A percentile compares a stretch with the other conserved stretches of the same genome.
These are phyloP conservation scores for Pimpla rufipes DNA, from an alignment of 2,888 invertebrate species.

Conservation along the genomic window DNA sequence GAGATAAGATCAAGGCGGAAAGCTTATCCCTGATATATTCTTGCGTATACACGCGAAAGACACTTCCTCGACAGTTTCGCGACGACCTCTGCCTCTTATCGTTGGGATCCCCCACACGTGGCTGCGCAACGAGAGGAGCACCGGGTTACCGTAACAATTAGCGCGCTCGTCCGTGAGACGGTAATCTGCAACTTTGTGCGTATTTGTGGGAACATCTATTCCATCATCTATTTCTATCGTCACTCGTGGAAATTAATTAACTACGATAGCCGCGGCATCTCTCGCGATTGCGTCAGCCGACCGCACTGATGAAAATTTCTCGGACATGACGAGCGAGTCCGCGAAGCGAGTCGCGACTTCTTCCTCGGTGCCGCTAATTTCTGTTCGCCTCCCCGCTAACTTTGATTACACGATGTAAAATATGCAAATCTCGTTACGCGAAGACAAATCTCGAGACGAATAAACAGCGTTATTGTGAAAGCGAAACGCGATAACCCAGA, in stretches of 20 bases:
- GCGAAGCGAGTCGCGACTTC: not conserved
- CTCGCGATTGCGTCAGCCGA: not conserved
- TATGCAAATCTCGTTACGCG: too few relatives aligned
- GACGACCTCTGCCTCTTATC: constrained; percentile 8
- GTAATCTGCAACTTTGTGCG: not conserved
- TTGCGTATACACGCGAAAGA: not conserved
- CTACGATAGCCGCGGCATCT: not conserved
- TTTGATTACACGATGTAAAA: not conserved
- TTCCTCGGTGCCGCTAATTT: not conserved
- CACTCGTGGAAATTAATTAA: constrained; percentile 14
- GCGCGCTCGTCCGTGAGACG: not conserved
- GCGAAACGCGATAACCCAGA: not conserved
- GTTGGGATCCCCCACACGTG: not conserved
- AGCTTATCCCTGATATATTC: not conserved
- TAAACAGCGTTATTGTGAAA: not conserved
- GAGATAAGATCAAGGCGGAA: constrained; percentile 16
- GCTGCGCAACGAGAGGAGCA: not conserved
- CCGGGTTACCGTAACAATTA: not conserved
- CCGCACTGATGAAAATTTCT: not conserved
- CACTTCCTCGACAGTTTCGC: not conserved
- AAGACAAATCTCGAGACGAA: not conserved
- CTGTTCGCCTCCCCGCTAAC: not conserved
- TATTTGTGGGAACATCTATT: too few relatives aligned
- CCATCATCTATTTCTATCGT: not conserved
- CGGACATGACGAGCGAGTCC: not conserved